Evolutionary conservation across 2,113 vertebrate species (phyloP), one percentile per base, ranked within the genome.

Genomic region (Bubo blakistoni): DNA sequence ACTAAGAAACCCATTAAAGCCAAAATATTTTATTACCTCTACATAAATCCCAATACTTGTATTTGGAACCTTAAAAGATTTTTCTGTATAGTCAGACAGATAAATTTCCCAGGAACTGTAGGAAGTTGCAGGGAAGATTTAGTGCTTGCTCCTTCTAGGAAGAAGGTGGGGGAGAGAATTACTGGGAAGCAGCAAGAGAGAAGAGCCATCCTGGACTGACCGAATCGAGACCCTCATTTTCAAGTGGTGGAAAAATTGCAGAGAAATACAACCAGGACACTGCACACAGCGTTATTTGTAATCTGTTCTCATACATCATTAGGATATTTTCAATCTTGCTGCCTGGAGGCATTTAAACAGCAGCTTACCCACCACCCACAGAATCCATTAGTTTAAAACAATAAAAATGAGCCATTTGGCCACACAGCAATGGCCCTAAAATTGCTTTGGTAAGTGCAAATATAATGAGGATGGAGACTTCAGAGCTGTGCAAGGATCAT

Each of bases 351-450:
- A 86, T 94, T 95, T 95, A 93, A 96, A 95, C 95, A 95, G 83
- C 78, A 90, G 86, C n/a, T 95, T 96, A 93, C 77, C 72, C 54
- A 88, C 63, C 49, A 62, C 71, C 83, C 92, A 97, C 91, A 95
- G 95, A 96, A 93, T 13, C 72, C 70, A 92, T 97, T 92, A 88
- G 81, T 86, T 96, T 94, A 97, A 97, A 97, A 96, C 80, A 97
- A 72, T 92, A 94, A 97, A 84, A 94, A 85, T 22, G 66, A 97
- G 67, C 63, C 57, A 47, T 91, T 93, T 84, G 81, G 79, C 38
- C 58, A 74, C 40, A 67, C 44, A 86, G 52, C 7, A 14, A 79
- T 42, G 42, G 86, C 62, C 42, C 12, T 93, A 79, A 93, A 94
- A 96, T 95, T 90, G 67, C 62, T 81, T 93, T 77, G 91, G 61